Evolutionary conservation across 2,113 vertebrate genomes (phyloP).

Genomic region (Cololabis saira): DNA sequence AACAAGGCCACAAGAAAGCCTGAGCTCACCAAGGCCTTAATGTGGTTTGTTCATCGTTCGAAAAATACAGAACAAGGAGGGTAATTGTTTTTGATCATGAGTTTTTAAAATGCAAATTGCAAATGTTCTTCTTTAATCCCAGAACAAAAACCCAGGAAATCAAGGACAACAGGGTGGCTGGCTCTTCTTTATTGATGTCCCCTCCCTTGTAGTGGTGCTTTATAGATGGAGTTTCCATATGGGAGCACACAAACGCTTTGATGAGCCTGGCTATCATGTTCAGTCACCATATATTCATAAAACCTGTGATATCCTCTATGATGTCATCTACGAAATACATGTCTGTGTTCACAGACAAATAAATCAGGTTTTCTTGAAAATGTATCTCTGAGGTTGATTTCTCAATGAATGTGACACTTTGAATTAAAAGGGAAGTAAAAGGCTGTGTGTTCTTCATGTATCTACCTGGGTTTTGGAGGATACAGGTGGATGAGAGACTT

Average conservation of each 20-base stretch:
- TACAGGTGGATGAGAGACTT: no score
- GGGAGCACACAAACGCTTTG: slow-evolving; percentile 58
- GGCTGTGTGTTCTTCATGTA: no score
- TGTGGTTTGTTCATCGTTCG: slow-evolving; percentile 96
- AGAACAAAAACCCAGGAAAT: slow-evolving; percentile 81
- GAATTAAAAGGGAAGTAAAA: no score
- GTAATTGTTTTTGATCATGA: slow-evolving; percentile 95
- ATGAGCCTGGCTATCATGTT: slow-evolving; percentile 56
- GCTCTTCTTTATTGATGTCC: slow-evolving; percentile 66
- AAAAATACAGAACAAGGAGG: slow-evolving; percentile 91
- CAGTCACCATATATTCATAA: slow-evolving; percentile 37
- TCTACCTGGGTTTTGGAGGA: no score
- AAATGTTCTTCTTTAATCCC: slow-evolving; percentile 91
- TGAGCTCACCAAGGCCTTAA: slow-evolving; percentile 92
- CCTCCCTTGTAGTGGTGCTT: slow-evolving; percentile 65
- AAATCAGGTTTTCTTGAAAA: slow-evolving; percentile 10
- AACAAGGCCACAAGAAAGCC: slow-evolving; percentile 94
- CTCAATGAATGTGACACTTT: not conserved
- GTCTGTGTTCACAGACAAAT: slow-evolving; percentile 42
- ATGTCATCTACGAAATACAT: slow-evolving; percentile 47
- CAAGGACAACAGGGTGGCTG: slow-evolving; percentile 67
- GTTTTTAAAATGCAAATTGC: slow-evolving; percentile 89
- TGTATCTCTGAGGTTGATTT: slow-evolving; percentile 35
- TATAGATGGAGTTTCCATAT: slow-evolving; percentile 49
- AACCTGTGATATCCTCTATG: slow-evolving; percentile 25